Base-by-base conservation (phyloP, 2,113 vertebrate species). In the Meles meles region DNA sequence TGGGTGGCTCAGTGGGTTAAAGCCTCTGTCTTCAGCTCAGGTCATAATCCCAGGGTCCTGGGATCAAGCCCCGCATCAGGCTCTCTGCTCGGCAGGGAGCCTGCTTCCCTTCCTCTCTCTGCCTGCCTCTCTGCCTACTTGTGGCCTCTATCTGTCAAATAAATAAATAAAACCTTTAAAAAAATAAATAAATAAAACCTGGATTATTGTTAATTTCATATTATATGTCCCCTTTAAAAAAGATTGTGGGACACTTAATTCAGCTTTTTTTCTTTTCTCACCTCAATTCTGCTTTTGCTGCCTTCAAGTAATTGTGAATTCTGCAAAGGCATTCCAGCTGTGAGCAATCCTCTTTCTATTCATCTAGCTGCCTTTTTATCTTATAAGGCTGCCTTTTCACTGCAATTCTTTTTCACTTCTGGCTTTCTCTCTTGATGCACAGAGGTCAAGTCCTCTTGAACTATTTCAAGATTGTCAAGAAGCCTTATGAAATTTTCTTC, bases 381-480 rank as follows among this genome's bases (percentile, higher is more conserved):
- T 83, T 88, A 71, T 29, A 20, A 31, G 7, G 65, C 37, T 65
- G 29, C n/a, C 72, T 81, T 93, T 91, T 88, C 47, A 69, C 84
- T 96, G 69, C 61, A 92, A 49, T 42, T 81, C 12, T 57, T 92
- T 93, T 88, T 59, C 14, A 77, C 67, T 72, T 84, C 80, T 31
- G 77, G 31, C 77, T 88, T 97, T 72, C 63, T 80, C 52, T 82
- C 82, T 47, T 82, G 23, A 81, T 72, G 63, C 65, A 52, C 2
- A 96, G 59, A 92, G 79, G 89, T 95, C 88, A 77, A 63, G 61
- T 93, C 79, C 88, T 88, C 69, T 55, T 89, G n/a, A 88, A 74
- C 55, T 69, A 61, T 49, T 77, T 89, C 83, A 85, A 83, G 44
- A 86, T 94, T 63, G 82, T 92, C 83, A 82, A 61, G 69, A 88